Evolutionary conservation across 2,888 invertebrate genomes (phyloP), one percentile per base, ranked within the genome.

Genomic region (Anagyrus pseudococci): DNA sequence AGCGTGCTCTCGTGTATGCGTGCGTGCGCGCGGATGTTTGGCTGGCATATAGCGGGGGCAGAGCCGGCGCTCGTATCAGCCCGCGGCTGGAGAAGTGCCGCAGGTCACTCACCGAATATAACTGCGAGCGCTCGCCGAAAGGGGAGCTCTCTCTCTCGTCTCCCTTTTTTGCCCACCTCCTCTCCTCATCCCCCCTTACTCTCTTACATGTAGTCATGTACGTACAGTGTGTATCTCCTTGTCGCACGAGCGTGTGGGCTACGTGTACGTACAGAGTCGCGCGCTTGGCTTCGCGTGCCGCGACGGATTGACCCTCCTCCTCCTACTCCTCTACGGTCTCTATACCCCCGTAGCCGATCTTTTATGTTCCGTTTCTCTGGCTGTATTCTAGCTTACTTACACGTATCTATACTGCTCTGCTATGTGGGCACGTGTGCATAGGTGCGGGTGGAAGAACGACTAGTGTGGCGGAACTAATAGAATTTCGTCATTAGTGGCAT

Each of bases 61-160:
- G n/a, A 69, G 71, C 70, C 69, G 73, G 69, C 68, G 43, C 22
- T 29, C 10, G 40, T 52, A 19, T 46, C 20, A 47, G 29, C 25
- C 23, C 2, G 29, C 29, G 4, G n/a, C 43, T 8, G 13, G 33
- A 70, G 72, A 70, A 68, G 73, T 66, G 73, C 75, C 69, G 69
- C 76, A 73, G 78, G 78, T 79, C 78, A 77, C 73, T 77, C 77
- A 78, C 77, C 79, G 79, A 79, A 78, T 79, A 77, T 74, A 72
- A 73, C 72, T 68, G 70, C 53, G 54, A 49, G 62, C 66, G 60
- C 60, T 41, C 62, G 47, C 63, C 68, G 64, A 60, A 60, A 64
- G 59, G 60, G 58, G 55, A 55, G 44, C 50, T 23, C 23, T 20
- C 47, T 33, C 41, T 29, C 43, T 52, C 47, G 46, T 50, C 26